Conservation (phyloP, 2,113 vertebrate genomes). For the Psephotus haematonotus region DNA sequence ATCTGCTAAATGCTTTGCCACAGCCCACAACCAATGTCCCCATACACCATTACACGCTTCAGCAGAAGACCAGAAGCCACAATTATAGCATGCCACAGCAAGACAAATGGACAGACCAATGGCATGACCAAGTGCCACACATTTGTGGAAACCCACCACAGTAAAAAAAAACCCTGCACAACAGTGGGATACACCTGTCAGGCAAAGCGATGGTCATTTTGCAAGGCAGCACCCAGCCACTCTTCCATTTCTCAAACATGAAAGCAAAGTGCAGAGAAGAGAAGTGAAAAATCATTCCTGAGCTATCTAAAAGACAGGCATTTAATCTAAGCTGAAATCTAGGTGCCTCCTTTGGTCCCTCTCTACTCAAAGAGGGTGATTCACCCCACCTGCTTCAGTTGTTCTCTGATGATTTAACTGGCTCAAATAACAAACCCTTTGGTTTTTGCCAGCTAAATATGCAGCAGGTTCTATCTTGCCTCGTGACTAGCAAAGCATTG, state of each 20-base stretch:
- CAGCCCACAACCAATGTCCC: background rate
- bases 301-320: background rate
- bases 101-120: background rate
- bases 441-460: background rate
- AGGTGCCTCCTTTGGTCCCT: background rate
- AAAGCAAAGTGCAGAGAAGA: background rate
- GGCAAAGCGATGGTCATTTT: background rate
- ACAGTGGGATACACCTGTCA: background rate
- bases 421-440: background rate
- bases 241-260: background rate
- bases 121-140: fast-evolving
- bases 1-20: background rate
- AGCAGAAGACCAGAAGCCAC: background rate
- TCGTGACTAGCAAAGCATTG: background rate
- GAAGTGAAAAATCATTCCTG: background rate
- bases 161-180: background rate
- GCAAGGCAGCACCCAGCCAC: fast-evolving
- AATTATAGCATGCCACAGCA: background rate
- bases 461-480: background rate
- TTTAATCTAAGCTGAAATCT: background rate
- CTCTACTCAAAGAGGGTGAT: background rate
- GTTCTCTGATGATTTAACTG: background rate
- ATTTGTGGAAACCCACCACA: background rate
- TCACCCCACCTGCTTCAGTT: background rate
- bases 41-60: background rate